Evolutionary conservation across 2,797 vertebrate genomes (phyloP).

Genomic region (Helarctos malayanus): DNA sequence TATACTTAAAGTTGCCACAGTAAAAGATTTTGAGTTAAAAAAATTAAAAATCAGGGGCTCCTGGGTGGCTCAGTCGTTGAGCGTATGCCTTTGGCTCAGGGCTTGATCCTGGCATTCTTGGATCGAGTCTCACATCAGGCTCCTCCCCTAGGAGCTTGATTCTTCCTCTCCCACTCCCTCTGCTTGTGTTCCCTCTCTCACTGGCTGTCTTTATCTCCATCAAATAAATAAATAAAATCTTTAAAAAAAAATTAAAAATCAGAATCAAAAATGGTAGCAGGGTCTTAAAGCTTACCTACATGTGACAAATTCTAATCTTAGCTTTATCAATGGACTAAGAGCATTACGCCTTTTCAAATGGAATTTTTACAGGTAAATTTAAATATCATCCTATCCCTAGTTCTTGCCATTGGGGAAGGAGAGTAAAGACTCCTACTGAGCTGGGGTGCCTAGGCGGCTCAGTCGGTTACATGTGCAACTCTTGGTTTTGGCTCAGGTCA

Average conservation of each 20-base stretch:
- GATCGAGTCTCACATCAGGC: too few relatives aligned
- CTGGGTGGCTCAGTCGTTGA: too few relatives aligned
- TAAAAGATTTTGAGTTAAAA: not conserved
- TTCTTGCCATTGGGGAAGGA: not conserved
- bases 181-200: too few relatives aligned
- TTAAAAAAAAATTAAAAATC: too few relatives aligned
- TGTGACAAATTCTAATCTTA: not conserved
- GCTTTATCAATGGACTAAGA: not conserved
- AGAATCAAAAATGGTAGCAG: not conserved
- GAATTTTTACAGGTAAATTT: slow-evolving; percentile 9
- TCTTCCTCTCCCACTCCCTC: too few relatives aligned
- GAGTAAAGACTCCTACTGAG: not conserved
- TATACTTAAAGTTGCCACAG: not conserved
- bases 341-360: not conserved
- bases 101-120: too few relatives aligned
- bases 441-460: not conserved
- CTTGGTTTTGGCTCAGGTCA: not conserved
- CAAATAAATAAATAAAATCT: too few relatives aligned
- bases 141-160: too few relatives aligned
- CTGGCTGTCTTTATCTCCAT: too few relatives aligned
- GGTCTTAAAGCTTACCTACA: not conserved
- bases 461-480: not conserved
- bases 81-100: too few relatives aligned
- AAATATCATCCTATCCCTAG: not conserved
- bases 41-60: slow-evolving; percentile 11